Base-by-base conservation (phyloP, 2,113 vertebrate genomes). In the Euleptes europaea region DNA sequence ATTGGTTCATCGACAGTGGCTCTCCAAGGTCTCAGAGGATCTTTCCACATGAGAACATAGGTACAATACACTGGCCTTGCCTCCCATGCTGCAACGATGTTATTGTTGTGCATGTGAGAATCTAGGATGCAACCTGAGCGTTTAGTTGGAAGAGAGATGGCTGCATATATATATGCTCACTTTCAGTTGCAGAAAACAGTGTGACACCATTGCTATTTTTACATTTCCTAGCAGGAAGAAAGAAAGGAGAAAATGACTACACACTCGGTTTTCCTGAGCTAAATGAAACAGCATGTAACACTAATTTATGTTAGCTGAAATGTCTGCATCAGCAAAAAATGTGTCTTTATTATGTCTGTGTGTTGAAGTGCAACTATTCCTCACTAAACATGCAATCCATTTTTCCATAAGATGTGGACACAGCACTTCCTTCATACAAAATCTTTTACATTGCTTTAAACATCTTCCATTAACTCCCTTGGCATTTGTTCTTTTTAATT, bases 161-260 rank as follows among this genome's bases (percentile, higher is more conserved):
- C 54, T 44, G 23, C 10, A 63, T 60, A 60, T 76, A 60, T 76
- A 51, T 72, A 65, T 63, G 60, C 51, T 89, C 83, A 84, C 69
- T 65, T 89, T 54, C 80, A 87, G 81, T 60, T 90, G 71, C 14
- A 85, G 76, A 31, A 80, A 87, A 88, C 91, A 70, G 83, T 92
- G 85, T 33, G 40, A 86, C 11, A 69, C 19, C 82, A 88, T 65
- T 90, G 90, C 86, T 94, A 93, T 94, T 94, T 94, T 93, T 86
- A 88, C 65, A 83, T 89, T 92, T 93, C 91, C 92, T 71, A 85
- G 57, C 90, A 91, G 90, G 92, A 94, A 95, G 92, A 88, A 92
- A 94, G 73, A 31, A 70, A n/a, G 21, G 49, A 0, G 9, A 23
- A 66, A 90, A 82, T 87, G 35, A 75, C 84, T 79, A 42, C 42